Conservation (phyloP, 2,888 invertebrate species). For the Synanthedon myopaeformis region DNA sequence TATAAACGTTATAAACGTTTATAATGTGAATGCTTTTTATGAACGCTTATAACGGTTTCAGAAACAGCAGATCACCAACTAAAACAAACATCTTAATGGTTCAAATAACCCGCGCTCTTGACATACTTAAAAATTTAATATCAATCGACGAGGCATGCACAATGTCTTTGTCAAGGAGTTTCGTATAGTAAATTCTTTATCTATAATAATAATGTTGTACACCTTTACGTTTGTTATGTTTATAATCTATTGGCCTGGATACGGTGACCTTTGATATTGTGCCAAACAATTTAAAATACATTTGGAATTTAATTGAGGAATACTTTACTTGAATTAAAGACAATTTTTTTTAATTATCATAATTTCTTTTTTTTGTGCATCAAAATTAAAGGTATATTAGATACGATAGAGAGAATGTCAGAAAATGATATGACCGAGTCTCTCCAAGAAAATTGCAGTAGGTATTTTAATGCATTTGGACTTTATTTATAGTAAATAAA, state of each 20-base stretch:
- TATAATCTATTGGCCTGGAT: not conserved
- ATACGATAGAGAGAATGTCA: too few species aligned
- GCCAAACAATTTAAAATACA: not conserved
- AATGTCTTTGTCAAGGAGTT: conserved; percentile 34
- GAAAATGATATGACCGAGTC: too few species aligned
- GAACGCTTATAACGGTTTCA: too few species aligned
- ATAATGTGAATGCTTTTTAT: too few species aligned
- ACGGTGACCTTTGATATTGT: not conserved
- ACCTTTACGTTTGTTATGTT: not conserved
- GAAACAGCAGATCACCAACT: not conserved
- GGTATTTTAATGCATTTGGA: too few species aligned
- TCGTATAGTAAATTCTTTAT: not conserved
- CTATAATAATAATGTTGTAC: not conserved
- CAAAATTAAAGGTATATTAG: too few species aligned
- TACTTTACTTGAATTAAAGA: too few species aligned
- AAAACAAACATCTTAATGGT: not conserved
- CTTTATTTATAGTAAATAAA: too few species aligned
- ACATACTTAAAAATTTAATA: conserved; percentile 30
- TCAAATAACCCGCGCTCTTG: conserved; percentile 21
- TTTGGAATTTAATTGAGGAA: not conserved
- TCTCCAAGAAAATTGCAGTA: too few species aligned
- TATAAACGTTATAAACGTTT: too few species aligned
- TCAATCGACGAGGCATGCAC: conserved; percentile 22
- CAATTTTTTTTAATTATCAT: too few species aligned
- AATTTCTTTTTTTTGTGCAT: too few species aligned